These are phyloP conservation scores for Nasonia giraulti DNA, from an alignment of 1,140 invertebrate species.

Conservation along the genomic window DNA sequence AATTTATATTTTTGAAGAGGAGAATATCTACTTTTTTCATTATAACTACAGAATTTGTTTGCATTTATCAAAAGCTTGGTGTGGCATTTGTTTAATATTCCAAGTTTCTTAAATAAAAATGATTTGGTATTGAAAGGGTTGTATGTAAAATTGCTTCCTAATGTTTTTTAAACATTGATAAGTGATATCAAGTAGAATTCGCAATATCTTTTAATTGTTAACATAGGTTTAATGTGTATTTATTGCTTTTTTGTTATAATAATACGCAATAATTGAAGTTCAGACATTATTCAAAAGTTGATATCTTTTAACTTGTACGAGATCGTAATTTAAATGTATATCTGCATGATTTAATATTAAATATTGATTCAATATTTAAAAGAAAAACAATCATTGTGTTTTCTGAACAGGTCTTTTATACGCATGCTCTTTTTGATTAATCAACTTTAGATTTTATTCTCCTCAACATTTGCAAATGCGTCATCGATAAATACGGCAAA, in stretches of 20 bases:
- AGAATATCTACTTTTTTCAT: slow-evolving; percentile 30
- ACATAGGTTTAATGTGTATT: slow-evolving; percentile 46
- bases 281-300: background rate
- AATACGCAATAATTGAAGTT: slow-evolving; percentile 2
- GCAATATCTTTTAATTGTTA: slow-evolving; percentile 30
- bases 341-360: background rate
- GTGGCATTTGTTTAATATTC: slow-evolving; percentile 44
- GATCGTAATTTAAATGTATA: no score
- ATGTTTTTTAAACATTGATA: background rate
- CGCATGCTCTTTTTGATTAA: slow-evolving; percentile 8
- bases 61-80: slow-evolving; percentile 50
- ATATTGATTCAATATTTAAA: background rate
- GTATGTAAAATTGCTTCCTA: slow-evolving; percentile 34
- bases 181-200: slow-evolving; percentile 14
- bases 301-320: background rate
- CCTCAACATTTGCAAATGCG: background rate
- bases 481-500: background rate
- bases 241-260: slow-evolving; percentile 42
- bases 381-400: background rate
- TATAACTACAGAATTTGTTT: slow-evolving; percentile 38
- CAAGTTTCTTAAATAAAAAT: slow-evolving; percentile 4
- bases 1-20: background rate
- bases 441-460: background rate
- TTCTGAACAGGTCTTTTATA: background rate
- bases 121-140: slow-evolving; percentile 53